Evolutionary conservation across 2,888 invertebrate species (phyloP).

Genomic region (Sphaerophoria taeniata): DNA sequence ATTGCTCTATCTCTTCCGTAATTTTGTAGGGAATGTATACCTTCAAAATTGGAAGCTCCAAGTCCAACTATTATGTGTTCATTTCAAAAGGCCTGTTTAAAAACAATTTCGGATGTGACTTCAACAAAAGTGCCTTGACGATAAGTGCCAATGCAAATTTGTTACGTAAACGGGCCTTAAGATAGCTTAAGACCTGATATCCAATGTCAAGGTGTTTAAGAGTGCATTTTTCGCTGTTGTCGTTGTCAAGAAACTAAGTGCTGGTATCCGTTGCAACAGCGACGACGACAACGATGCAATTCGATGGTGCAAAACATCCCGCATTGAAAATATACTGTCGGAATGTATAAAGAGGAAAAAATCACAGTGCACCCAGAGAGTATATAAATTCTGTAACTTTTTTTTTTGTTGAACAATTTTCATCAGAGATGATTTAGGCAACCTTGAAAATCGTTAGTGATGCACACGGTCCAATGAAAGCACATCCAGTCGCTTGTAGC

Average conservation of each 20-base stretch:
- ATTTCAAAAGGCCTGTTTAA: neutral
- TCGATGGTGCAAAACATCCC: conserved; percentile 17
- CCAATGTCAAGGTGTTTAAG: conserved; percentile 58
- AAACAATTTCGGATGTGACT: neutral
- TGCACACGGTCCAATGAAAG: conserved; percentile 22
- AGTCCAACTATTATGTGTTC: neutral
- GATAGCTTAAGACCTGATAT: conserved; percentile 30
- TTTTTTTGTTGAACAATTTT: conserved; percentile 46
- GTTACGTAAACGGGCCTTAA: conserved; percentile 28
- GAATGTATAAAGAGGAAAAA: neutral
- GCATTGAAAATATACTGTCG: neutral
- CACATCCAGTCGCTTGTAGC: no score
- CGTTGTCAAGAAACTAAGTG: conserved; percentile 13
- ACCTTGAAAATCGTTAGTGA: conserved; percentile 58
- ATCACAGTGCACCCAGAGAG: conserved; percentile 38
- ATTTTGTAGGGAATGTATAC: no score
- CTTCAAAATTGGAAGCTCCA: no score
- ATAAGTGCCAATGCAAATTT: conserved; percentile 52
- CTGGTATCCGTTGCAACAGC: conserved; percentile 21
- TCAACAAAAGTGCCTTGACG: neutral
- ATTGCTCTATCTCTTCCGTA: no score
- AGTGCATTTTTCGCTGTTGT: conserved; percentile 2
- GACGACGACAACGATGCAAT: no score
- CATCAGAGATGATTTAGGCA: conserved; percentile 45
- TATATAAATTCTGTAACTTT: conserved; percentile 44